Conservation (phyloP, 1,140 invertebrate species). For the Leptestheria dahalacensis region DNA sequence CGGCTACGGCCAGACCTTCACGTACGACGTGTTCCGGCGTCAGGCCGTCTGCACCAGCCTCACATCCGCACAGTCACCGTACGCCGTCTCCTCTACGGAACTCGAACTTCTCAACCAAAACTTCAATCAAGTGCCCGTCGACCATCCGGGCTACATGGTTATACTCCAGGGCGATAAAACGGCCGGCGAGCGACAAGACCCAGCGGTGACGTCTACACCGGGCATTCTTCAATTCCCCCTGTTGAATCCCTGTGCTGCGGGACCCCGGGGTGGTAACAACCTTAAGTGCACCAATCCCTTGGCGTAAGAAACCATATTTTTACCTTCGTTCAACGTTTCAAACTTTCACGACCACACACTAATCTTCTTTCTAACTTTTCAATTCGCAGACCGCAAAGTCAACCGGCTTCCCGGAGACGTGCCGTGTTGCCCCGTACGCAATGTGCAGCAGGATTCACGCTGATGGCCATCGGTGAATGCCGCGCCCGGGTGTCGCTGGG, state of each 20-base stretch:
- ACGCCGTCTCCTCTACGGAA: neutral
- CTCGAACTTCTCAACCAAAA: neutral
- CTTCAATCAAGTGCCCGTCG: neutral
- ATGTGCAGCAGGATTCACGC: neutral
- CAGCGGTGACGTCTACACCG: neutral
- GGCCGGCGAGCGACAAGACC: neutral
- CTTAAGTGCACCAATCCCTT: conserved; percentile 14
- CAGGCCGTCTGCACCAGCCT: neutral
- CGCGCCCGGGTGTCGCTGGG: neutral
- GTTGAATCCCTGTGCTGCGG: conserved; percentile 2
- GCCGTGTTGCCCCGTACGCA: neutral
- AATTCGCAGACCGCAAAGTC: neutral
- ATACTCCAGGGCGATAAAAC: neutral
- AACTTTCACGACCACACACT: neutral
- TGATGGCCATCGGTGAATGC: conserved; percentile 8
- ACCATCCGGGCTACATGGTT: neutral
- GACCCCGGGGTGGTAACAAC: conserved; percentile 8
- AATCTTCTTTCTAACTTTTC: conserved; percentile 4
- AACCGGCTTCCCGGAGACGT: neutral
- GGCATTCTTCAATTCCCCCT: conserved; percentile 3
- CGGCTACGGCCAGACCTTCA: neutral
- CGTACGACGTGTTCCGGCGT: neutral
- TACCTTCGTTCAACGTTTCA: neutral
- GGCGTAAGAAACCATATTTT: conserved; percentile 4
- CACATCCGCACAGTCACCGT: neutral